Percentiles rank a stretch among this genome's conserved stretches.
phyloP scores from a whole-genome alignment of 2,113 vertebrate genomes.

The Cettia cetti region DNA sequence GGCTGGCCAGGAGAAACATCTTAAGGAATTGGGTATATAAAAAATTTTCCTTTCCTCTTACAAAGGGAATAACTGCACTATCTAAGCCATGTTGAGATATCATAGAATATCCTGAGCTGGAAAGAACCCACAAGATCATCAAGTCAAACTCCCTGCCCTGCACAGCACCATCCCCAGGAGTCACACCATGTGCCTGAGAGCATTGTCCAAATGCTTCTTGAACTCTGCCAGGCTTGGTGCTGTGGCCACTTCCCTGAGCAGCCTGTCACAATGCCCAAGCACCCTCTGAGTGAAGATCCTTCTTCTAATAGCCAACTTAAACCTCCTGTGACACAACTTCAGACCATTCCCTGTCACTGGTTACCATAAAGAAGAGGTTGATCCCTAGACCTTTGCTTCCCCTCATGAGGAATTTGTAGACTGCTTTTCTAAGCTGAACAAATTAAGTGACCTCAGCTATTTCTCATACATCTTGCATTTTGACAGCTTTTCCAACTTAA shows the following conservation, averaged over 20 bases:
- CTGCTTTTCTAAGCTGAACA: background rate
- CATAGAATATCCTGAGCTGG: background rate
- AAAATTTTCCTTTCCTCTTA: background rate
- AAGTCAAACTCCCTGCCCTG: rapidly evolving
- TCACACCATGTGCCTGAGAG: background rate
- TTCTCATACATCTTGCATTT: background rate
- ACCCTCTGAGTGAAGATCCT: background rate
- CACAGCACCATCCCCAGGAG: background rate
- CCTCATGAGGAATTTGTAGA: background rate
- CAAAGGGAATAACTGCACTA: background rate
- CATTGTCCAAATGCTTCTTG: background rate
- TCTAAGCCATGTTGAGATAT: background rate
- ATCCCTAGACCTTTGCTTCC: background rate
- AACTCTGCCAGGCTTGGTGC: background rate
- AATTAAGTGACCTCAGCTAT: background rate
- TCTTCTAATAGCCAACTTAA: background rate
- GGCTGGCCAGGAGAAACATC: background rate
- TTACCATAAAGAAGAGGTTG: background rate
- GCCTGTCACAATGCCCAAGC: background rate
- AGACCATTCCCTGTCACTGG: background rate
- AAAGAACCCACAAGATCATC: background rate
- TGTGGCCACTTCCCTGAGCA: background rate
- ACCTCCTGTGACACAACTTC: background rate
- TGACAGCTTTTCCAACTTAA: background rate
- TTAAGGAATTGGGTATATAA: background rate